Evolutionary conservation across 2,113 vertebrate genomes (phyloP).

Genomic region (Tiliqua scincoides): DNA sequence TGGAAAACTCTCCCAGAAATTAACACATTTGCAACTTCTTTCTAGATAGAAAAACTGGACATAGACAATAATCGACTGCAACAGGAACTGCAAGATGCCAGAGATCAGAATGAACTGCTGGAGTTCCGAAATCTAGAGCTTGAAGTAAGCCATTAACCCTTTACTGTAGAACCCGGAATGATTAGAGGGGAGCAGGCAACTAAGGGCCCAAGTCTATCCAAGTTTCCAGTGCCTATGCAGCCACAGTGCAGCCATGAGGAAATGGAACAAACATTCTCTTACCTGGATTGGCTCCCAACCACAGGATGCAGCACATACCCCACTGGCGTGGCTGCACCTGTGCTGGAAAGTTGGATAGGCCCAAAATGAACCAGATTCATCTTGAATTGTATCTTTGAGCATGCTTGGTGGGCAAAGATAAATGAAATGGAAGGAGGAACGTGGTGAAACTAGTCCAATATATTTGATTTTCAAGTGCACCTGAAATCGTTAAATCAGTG

Average conservation of each 20-base stretch:
- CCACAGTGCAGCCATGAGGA: too few species aligned
- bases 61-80: constrained; percentile 85
- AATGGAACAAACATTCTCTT: too few species aligned
- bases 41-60: constrained; percentile 92
- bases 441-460: background rate
- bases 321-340: too few species aligned
- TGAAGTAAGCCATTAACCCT: constrained; percentile 81
- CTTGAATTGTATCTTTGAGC: background rate
- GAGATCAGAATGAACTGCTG: constrained; percentile 96
- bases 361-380: background rate
- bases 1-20: constrained; percentile 5
- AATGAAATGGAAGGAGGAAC: background rate
- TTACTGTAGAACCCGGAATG: background rate
- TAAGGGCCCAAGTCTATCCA: too few species aligned
- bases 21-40: constrained; percentile 68
- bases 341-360: too few species aligned
- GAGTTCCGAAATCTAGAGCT: constrained; percentile 97
- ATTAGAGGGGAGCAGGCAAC: background rate
- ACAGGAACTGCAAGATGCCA: constrained; percentile 94
- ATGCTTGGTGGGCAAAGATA: background rate
- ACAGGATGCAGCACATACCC: too few species aligned
- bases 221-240: too few species aligned
- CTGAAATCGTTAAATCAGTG: too few species aligned
- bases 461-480: background rate
- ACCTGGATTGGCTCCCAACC: too few species aligned